These are phyloP conservation scores for Apogon hyalosoma DNA, from an alignment of 2,797 vertebrate genomes.

Conservation along the genomic window DNA sequence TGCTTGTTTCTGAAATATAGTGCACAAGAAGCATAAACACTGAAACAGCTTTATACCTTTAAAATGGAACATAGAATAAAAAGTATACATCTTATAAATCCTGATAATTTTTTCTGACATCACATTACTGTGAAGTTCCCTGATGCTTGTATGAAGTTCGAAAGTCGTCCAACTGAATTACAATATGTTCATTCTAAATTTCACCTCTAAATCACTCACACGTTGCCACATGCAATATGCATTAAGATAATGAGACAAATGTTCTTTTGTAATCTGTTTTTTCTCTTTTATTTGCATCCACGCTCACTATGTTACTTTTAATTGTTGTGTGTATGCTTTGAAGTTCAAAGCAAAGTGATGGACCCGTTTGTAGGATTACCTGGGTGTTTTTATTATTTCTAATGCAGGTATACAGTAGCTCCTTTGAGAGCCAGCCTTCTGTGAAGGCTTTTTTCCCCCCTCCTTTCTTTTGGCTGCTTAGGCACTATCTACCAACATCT, in stretches of 20 bases:
- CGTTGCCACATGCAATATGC: slow-evolving; percentile 66
- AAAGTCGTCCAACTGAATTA: neutral
- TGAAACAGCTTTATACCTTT: neutral
- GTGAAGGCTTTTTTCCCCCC: slow-evolving; percentile 49
- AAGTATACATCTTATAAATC: neutral
- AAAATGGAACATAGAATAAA: neutral
- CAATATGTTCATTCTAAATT: slow-evolving; percentile 37
- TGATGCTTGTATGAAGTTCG: slow-evolving; percentile 12
- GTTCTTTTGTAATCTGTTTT: slow-evolving; percentile 74
- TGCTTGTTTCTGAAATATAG: neutral
- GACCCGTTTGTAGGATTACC: slow-evolving; percentile 81
- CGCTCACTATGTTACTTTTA: slow-evolving; percentile 75
- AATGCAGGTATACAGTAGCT: slow-evolving; percentile 76
- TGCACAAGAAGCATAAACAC: neutral
- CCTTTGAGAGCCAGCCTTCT: slow-evolving; percentile 79
- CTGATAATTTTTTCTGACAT: neutral
- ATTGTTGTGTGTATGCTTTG: slow-evolving; percentile 84
- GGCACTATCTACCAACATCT: slow-evolving; percentile 67
- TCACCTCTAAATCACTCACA: slow-evolving; percentile 54
- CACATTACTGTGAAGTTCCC: neutral
- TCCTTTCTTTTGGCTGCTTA: slow-evolving; percentile 58
- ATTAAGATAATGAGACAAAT: slow-evolving; percentile 78
- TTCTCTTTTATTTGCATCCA: slow-evolving; percentile 62
- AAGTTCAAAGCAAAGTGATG: slow-evolving; percentile 85
- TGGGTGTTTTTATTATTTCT: slow-evolving; percentile 74